Base-by-base conservation (phyloP, 2,797 vertebrate species). In the Myotis findleyi region DNA sequence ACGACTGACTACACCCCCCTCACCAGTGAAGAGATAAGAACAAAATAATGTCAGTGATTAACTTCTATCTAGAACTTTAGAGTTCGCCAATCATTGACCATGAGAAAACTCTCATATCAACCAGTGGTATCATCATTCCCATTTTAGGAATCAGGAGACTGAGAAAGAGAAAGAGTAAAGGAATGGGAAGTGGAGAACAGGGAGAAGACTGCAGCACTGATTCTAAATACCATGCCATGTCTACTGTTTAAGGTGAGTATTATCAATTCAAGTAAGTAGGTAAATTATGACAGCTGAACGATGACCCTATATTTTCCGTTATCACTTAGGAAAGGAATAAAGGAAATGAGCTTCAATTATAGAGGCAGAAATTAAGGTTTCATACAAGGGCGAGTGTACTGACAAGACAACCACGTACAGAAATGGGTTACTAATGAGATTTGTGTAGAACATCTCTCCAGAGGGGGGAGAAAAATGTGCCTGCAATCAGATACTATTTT, bases 361-460 rank as follows among this genome's bases (percentile, higher is more conserved):
- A 87, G 41, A 87, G 73, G 57, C 17, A 80, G 41, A 91, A 87
- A 91, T 90, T 33, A 75, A 85, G 44, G 18, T 77, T 94, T 83
- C 89, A 62, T 18, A 80, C 7, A 64, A 36, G 14, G 10, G 21
- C 68, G 33, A 89, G 11, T 62, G 3, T 69, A 72, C 33, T 92
- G 76, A 76, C 80, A 82, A 87, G 30, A 30, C 21, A 79, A 71
- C 71, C 53, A 83, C 11, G 36, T 44, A 87, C 13, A 73, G 36
- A 23, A 94, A 84, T 38, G 57, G 17, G 11, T 93, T 96, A 89
- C 51, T 93, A 87, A 95, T 66, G 55, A 92, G 44, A 95, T 20
- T 59, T 59, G 30, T 66, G 12, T 11, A 93, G 53, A 94, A 73
- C 9, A 59, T 76, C 66, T 96, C 55, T 81, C 57, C 10, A 21